Evolutionary conservation across 2,113 vertebrate species (phyloP), one percentile per base, ranked within the genome.

Genomic region (Hystrix brachyura): DNA sequence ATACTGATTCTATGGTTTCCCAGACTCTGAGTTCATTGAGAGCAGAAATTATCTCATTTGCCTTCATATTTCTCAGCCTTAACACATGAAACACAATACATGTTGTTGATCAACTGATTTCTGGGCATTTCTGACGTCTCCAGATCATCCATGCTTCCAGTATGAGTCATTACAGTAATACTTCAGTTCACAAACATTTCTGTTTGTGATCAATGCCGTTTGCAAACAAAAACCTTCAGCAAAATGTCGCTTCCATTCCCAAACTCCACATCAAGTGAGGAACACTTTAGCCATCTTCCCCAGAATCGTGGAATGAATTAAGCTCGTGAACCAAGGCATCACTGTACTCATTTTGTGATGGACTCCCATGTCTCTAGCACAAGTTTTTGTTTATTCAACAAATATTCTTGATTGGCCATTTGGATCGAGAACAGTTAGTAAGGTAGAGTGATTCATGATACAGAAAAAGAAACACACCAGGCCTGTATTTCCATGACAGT

Each of bases 361-460:
- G 21, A 12, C 11, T 84, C 64, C 9, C 19, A 17, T 65, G 2
- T 65, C 13, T 72, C 15, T 72, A 71, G 65, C 27, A 67, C 7
- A 84, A 46, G 6, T 38, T n/a, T 92, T 94, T 84, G 71, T 90
- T 84, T 91, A 79, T 57, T 94, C 17, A 80, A 14, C 14, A 86
- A 65, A 57, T 57, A 87, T 15, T 27, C 38, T 53, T 48, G 7
- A 64, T 13, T 78, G 48, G 25, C 11, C 55, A 6, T 18, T 55
- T 94, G 74, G 25, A 48, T 51, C 34, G 71, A 46, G 64, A 23
- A 25, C 8, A 67, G 43, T 29, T n/a, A 60, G 51, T 62, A 25
- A 90, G 7, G 5, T 29, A 4, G n/a, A 60, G 15, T 38, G 55
- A 80, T 29, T 34, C 29, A 25, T 89, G 23, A 46, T 69, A 23